Evolutionary conservation across 2,113 vertebrate species (phyloP).

Genomic region (Cynopterus brachyotis): DNA sequence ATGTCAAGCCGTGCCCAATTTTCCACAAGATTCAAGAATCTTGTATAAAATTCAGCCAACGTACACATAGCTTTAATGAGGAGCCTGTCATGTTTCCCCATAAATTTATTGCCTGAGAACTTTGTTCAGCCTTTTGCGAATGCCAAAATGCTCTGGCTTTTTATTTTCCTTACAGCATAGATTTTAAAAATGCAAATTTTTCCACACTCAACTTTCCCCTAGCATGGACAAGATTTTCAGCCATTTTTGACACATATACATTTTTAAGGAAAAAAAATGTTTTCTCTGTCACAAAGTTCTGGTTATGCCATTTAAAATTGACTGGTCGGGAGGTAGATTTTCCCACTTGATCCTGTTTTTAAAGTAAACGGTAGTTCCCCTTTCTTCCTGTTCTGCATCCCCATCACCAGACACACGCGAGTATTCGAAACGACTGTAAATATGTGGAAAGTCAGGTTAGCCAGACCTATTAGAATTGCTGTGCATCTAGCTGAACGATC

Average conservation of each 20-base stretch:
- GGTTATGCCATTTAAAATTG: conserved; percentile 32
- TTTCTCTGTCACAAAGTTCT: conserved; percentile 35
- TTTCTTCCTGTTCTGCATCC: neutral
- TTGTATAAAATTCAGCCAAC: conserved; percentile 76
- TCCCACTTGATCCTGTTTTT: neutral
- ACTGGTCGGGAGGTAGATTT: neutral
- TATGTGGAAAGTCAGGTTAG: neutral
- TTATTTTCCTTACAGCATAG: conserved; percentile 72
- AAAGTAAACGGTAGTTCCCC: neutral
- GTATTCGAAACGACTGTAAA: neutral
- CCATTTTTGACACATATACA: conserved; percentile 42
- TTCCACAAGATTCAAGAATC: conserved; percentile 76
- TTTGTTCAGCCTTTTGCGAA: conserved; percentile 65
- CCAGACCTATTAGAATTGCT: neutral
- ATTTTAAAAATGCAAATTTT: conserved; percentile 59
- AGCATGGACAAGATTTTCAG: conserved; percentile 49
- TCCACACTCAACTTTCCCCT: conserved; percentile 58
- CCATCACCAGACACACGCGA: neutral
- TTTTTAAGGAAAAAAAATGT: conserved; percentile 38
- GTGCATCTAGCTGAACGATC: neutral
- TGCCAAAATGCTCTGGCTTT: conserved; percentile 72
- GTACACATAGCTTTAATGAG: conserved; percentile 77
- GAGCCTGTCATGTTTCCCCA: conserved; percentile 72
- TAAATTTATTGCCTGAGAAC: conserved; percentile 78
- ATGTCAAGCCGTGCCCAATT: conserved; percentile 70